Conservation (phyloP, 2,888 invertebrate species). For the Dryadula phaetusa region DNA sequence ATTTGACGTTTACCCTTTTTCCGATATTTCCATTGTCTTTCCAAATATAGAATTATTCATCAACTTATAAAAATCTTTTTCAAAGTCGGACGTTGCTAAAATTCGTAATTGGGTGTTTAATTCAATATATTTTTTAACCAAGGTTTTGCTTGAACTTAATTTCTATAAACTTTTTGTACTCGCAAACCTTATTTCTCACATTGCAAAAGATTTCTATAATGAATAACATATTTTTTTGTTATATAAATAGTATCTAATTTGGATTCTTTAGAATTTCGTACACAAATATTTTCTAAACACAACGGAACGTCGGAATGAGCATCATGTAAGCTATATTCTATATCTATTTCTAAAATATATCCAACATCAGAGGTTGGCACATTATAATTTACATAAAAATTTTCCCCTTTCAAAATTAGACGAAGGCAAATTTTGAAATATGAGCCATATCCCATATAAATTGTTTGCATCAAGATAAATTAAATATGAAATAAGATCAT, state of each 20-base stretch:
- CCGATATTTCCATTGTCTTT: conserved; percentile 57
- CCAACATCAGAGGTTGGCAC: conserved; percentile 36
- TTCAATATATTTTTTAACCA: conserved; percentile 61
- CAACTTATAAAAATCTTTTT: conserved; percentile 63
- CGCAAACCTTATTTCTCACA: no score
- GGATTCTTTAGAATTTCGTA: no score
- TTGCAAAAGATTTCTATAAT: conserved; percentile 6
- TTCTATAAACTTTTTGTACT: conserved; percentile 5
- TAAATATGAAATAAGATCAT: no score
- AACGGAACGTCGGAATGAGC: no score
- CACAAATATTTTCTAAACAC: no score
- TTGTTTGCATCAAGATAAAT: conserved; percentile 60
- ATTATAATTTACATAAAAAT: conserved; percentile 34
- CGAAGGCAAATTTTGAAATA: conserved; percentile 53
- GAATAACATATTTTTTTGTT: no score
- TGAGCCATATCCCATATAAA: conserved; percentile 57
- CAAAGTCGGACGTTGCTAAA: conserved; percentile 53
- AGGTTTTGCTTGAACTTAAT: neutral
- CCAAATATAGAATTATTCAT: conserved; percentile 63
- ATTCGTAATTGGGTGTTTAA: no score
- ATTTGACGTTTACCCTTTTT: no score
- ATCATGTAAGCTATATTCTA: no score
- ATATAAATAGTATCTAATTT: neutral
- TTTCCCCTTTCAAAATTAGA: conserved; percentile 51
- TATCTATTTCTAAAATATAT: conserved; percentile 49